phyloP scores from a whole-genome alignment of 2,888 invertebrate genomes.

The Andrena camellia region DNA sequence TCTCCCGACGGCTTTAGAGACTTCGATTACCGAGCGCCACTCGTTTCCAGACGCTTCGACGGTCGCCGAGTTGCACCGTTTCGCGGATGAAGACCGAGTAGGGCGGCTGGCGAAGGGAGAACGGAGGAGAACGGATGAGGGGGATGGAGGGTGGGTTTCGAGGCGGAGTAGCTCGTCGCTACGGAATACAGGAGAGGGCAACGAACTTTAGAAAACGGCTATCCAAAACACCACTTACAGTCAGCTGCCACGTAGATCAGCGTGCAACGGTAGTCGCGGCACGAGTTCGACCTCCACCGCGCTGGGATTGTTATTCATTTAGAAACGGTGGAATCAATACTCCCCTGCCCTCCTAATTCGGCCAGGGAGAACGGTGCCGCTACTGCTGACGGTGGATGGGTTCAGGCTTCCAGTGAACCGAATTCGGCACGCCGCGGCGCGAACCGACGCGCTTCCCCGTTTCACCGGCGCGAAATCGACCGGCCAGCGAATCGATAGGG shows the following conservation, averaged over 20 bases:
- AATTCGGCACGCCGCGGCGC: neutral
- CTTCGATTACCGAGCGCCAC: conserved; percentile 53
- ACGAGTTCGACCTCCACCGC: conserved; percentile 82
- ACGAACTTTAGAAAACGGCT: conserved; percentile 52
- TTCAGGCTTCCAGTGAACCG: neutral
- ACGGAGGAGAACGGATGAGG: conserved; percentile 4
- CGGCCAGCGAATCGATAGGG: conserved; percentile 23
- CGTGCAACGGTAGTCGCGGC: conserved; percentile 79
- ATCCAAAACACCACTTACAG: conserved; percentile 77
- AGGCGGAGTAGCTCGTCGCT: conserved; percentile 23
- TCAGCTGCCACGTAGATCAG: conserved; percentile 80
- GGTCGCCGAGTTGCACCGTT: conserved; percentile 46
- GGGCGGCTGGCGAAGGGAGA: conserved; percentile 14
- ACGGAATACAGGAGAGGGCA: conserved; percentile 35
- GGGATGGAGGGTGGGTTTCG: neutral
- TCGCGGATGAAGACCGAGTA: conserved; percentile 32
- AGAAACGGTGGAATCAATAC: conserved; percentile 67
- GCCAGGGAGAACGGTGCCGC: conserved; percentile 32
- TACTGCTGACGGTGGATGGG: neutral
- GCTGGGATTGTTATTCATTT: conserved; percentile 83
- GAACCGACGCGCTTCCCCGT: conserved; percentile 9
- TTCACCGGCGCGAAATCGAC: conserved; percentile 47
- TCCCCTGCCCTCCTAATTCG: conserved; percentile 62
- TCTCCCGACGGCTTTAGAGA: conserved; percentile 52
- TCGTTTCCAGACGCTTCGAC: conserved; percentile 54